Conservation (phyloP, 2,113 vertebrate species). For the Pionites leucogaster region DNA sequence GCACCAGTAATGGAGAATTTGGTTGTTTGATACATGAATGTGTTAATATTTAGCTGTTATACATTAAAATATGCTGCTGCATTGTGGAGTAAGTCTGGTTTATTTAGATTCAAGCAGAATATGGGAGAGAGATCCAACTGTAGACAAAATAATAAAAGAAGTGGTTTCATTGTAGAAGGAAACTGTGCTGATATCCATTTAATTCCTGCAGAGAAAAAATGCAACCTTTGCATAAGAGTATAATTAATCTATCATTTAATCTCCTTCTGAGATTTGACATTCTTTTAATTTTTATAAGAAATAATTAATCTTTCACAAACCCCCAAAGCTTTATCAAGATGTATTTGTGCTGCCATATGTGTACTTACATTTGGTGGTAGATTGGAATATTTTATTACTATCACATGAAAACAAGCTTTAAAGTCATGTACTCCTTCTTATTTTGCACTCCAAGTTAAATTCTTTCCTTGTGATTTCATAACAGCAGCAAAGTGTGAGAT, state of each 20-base stretch:
- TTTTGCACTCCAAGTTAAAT: background rate
- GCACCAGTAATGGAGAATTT: background rate
- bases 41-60: background rate
- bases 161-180: background rate
- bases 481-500: background rate
- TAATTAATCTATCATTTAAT: constrained; percentile 2
- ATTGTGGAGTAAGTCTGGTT: background rate
- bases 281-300: background rate
- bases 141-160: background rate
- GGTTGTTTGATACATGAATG: background rate
- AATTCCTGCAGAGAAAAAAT: background rate
- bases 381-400: background rate
- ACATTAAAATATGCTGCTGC: background rate
- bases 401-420: background rate
- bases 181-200: background rate
- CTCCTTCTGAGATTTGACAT: background rate
- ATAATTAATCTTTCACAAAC: background rate
- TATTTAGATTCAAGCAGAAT: background rate
- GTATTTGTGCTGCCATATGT: background rate
- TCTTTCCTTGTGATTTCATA: background rate
- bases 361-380: background rate
- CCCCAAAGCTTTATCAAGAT: background rate
- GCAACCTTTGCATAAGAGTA: background rate
- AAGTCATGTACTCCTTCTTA: background rate
- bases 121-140: background rate